These are phyloP conservation scores for Acanthurus leucopareius DNA, from an alignment of 2,797 vertebrate genomes.

Conservation along the genomic window DNA sequence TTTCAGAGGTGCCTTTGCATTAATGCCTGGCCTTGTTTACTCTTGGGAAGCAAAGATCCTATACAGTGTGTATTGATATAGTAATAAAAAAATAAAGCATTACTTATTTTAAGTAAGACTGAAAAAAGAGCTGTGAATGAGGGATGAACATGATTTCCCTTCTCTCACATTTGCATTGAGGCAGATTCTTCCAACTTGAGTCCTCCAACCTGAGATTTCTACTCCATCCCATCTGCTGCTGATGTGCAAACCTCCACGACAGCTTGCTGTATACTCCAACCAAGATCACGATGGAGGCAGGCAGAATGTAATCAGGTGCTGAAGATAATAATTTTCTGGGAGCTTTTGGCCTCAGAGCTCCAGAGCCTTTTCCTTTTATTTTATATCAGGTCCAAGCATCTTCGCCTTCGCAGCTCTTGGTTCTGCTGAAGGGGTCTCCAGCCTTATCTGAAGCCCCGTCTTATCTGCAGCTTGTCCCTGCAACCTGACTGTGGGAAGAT, in stretches of 20 bases:
- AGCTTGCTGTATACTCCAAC: conserved; percentile 38
- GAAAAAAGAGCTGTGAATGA: background rate
- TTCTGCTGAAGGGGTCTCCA: conserved; percentile 73
- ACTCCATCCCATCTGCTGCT: conserved; percentile 34
- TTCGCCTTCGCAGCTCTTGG: conserved; percentile 51
- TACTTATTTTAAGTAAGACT: background rate
- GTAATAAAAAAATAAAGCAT: background rate
- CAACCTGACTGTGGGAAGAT: conserved; percentile 79
- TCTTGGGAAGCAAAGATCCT: background rate
- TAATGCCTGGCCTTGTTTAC: conserved; percentile 4
- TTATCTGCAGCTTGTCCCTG: conserved; percentile 81
- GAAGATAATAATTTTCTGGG: conserved; percentile 74
- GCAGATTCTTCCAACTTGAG: conserved; percentile 19
- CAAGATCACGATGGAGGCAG: conserved; percentile 30
- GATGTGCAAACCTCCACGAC: conserved; percentile 20
- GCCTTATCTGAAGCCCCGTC: conserved; percentile 75
- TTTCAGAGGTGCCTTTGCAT: conserved; percentile 12
- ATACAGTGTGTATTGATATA: background rate
- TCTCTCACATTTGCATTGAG: conserved; percentile 5
- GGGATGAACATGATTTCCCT: background rate
- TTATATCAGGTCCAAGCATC: conserved; percentile 72
- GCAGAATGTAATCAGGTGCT: conserved; percentile 49
- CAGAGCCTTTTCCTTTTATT: conserved; percentile 67
- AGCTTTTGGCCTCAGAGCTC: conserved; percentile 55
- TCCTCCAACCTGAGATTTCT: conserved; percentile 4